Conservation (phyloP, 1,140 invertebrate species). For the Conopomorpha cramerella region DNA sequence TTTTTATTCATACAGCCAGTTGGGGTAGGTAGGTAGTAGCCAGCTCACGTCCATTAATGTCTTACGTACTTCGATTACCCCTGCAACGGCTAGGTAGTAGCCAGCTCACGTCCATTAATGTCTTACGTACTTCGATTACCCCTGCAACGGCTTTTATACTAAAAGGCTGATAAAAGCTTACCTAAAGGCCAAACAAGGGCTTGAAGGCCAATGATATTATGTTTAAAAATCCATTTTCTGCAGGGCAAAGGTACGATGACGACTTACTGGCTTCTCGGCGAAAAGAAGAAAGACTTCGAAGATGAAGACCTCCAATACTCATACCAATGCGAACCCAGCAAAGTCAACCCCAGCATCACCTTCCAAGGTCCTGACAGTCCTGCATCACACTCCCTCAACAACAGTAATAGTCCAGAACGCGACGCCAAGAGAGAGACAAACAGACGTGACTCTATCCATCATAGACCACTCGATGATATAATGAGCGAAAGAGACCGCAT, state of each 20-base stretch:
- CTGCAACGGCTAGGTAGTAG: too few relatives aligned
- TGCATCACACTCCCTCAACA: conserved; percentile 37
- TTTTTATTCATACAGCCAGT: too few relatives aligned
- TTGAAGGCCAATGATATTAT: background rate
- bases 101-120: too few relatives aligned
- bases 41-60: too few relatives aligned
- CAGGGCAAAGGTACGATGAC: conserved; percentile 86
- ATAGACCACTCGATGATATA: conserved; percentile 19
- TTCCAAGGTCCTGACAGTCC: conserved; percentile 53
- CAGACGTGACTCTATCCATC: too few relatives aligned
- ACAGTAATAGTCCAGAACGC: conserved; percentile 40
- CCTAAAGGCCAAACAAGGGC: too few relatives aligned
- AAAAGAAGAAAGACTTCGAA: conserved; percentile 33
- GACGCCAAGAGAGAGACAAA: conserved; percentile 21
- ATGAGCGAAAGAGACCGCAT: conserved; percentile 40
- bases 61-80: too few relatives aligned
- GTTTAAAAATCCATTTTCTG: conserved; percentile 1
- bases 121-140: too few relatives aligned
- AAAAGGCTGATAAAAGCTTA: too few relatives aligned
- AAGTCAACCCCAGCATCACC: conserved; percentile 42
- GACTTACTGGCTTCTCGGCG: conserved; percentile 88
- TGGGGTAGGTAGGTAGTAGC: too few relatives aligned
- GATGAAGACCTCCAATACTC: conserved; percentile 8
- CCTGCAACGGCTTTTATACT: too few relatives aligned
- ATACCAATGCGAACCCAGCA: conserved; percentile 14